Evolutionary conservation across 1,140 invertebrate species (phyloP), one percentile per base, ranked within the genome.

Genomic region (Pseudomyrmex sp.): DNA sequence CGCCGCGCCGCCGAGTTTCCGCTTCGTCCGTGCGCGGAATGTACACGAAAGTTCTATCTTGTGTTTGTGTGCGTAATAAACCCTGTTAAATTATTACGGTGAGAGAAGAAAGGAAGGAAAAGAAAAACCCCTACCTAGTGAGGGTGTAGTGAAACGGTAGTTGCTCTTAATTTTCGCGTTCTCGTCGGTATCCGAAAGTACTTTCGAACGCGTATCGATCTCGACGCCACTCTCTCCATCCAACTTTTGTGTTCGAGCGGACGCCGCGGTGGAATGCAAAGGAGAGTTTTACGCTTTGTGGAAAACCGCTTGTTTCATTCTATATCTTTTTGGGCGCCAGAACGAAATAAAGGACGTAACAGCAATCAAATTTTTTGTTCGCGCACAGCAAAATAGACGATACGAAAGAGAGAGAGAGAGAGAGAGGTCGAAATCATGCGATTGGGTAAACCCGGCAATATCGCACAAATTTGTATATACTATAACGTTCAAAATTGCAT

Each of bases 151-250:
- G 18, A 18, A 13, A 35, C 18, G 13, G 2, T 82, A 59, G 10
- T 2, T 2, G 44, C 50, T 80, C 79, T 77, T 84, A 83, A 91
- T 83, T 90, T 84, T 12, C 48, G 69, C 65, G 23, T 77, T 68
- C 3, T 35, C 23, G 12, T n/a, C 4, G 62, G 15, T 26, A 13
- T 13, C 46, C 68, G 20, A 18, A 59, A 20, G 5, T 23, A 66
- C 12, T 26, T 65, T 69, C 52, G 76, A 70, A 54, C 18, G 13
- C n/a, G 23, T 63, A 85, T 77, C 66, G 85, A 84, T 74, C 65
- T 46, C 48, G 56, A 52, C 69, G 63, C 48, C 65, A 12, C 50
- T 52, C 15, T 52, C 15, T 68, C 26, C 74, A 12, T 68, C 48
- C 18, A 44, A 52, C 63, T 54, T 70, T 83, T 83, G 77, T 80